Conservation (phyloP, 2,888 invertebrate genomes). For the Amiota minor region DNA sequence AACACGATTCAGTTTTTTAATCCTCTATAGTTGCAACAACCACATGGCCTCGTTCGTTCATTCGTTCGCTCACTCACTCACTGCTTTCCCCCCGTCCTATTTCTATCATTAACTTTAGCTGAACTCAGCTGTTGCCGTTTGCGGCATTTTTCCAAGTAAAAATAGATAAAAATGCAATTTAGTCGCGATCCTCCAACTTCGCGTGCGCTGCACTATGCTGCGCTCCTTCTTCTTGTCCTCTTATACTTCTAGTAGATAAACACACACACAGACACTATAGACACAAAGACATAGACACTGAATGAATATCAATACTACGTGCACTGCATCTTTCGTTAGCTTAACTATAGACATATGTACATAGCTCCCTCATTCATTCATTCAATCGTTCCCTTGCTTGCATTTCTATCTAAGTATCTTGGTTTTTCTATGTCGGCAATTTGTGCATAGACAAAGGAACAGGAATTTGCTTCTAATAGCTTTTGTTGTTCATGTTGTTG, state of each 20-base stretch:
- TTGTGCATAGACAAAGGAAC: conserved; percentile 64
- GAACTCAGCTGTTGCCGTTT: conserved; percentile 33
- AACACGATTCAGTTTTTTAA: conserved; percentile 51
- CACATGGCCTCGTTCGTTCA: conserved; percentile 9
- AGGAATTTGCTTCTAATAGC: conserved; percentile 61
- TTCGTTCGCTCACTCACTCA: not conserved
- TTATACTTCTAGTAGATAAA: not conserved
- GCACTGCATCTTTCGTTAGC: not conserved
- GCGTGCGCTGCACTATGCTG: conserved; percentile 32
- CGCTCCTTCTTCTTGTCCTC: conserved; percentile 24
- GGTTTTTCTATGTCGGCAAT: conserved; percentile 53
- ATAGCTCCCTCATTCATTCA: not conserved
- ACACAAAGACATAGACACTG: not conserved
- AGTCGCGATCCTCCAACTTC: conserved; percentile 39
- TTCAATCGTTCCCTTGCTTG: not conserved
- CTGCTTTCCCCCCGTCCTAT: not conserved
- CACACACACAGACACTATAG: not conserved
- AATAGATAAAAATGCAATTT: conserved; percentile 67
- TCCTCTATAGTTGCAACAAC: conserved; percentile 48
- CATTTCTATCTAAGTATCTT: not conserved
- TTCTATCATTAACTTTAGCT: conserved; percentile 20
- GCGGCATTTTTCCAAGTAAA: conserved; percentile 61
- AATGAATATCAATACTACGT: not conserved
- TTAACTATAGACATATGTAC: too few species aligned
- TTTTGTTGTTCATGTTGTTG: conserved; percentile 43